Evolutionary conservation across 2,888 invertebrate genomes (phyloP).

Genomic region (Orchesella flavescens): DNA sequence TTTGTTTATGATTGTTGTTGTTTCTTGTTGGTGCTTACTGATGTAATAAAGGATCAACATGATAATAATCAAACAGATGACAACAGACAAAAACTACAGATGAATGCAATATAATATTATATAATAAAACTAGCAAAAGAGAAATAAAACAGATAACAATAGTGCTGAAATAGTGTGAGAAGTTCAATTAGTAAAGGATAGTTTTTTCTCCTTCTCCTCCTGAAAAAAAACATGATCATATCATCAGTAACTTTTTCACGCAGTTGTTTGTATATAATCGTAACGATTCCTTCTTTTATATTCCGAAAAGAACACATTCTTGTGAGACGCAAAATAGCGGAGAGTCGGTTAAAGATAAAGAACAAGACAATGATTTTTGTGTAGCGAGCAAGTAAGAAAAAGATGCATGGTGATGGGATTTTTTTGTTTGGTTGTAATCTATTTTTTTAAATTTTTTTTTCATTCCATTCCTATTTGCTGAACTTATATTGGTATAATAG

Average conservation of each 20-base stretch:
- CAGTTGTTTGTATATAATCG: not conserved
- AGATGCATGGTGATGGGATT: constrained; percentile 59
- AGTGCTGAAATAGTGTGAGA: constrained; percentile 57
- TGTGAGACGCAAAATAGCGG: constrained; percentile 41
- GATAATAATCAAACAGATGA: constrained; percentile 55
- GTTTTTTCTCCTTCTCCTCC: constrained; percentile 19
- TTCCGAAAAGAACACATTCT: constrained; percentile 16
- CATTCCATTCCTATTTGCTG: constrained; percentile 10
- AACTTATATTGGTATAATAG: constrained; percentile 3
- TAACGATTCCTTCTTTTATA: not conserved
- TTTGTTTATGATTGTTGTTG: constrained; percentile 33
- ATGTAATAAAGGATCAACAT: constrained; percentile 36
- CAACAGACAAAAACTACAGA: constrained; percentile 28
- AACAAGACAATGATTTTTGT: constrained; percentile 43
- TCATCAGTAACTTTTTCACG: not conserved
- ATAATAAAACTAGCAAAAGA: too few relatives aligned
- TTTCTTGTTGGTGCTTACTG: constrained; percentile 52
- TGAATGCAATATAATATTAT: constrained; percentile 17
- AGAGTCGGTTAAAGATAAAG: constrained; percentile 59
- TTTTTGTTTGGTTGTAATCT: constrained; percentile 56
- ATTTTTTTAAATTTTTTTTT: constrained; percentile 54
- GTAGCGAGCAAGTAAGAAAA: constrained; percentile 31
- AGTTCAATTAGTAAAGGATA: constrained; percentile 51
- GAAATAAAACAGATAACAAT: constrained; percentile 33
- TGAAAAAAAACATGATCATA: constrained; percentile 24